Percentiles rank a stretch among this genome's conserved stretches.
phyloP scores from a whole-genome alignment of 2,797 vertebrate genomes.

The Sternarchorhynchus goeldii region DNA sequence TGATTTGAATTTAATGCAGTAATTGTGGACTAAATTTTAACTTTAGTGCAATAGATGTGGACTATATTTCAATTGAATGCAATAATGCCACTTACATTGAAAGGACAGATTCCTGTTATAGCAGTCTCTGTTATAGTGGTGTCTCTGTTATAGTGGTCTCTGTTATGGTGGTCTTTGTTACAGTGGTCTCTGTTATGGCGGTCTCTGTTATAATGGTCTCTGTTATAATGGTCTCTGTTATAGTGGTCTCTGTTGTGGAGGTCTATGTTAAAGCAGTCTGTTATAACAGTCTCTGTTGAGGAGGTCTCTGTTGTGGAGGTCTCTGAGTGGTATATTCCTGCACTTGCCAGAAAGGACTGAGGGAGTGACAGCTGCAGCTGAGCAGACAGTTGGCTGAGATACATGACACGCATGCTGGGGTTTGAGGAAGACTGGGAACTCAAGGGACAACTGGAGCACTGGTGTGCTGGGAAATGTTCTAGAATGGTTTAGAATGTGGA shows the following conservation, averaged over 20 bases:
- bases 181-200: constrained; percentile 49
- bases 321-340: constrained; percentile 71
- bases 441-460: neutral
- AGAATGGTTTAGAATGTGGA: constrained; percentile 26
- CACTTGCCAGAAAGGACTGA: constrained; percentile 53
- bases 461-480: neutral
- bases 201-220: constrained; percentile 36
- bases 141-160: too few species aligned
- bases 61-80: neutral
- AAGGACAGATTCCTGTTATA: constrained; percentile 48
- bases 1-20: neutral
- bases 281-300: constrained; percentile 45
- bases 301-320: neutral
- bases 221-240: neutral
- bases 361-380: constrained; percentile 50
- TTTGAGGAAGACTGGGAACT: constrained; percentile 30
- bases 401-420: constrained; percentile 19
- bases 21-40: too few species aligned
- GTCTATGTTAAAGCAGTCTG: neutral
- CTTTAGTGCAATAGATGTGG: neutral
- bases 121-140: constrained; percentile 28
- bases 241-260: too few species aligned
- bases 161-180: neutral
- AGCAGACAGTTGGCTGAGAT: neutral
- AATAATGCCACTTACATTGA: neutral